A percentile compares a stretch with the other conserved stretches of the same genome.
phyloP scores from a whole-genome alignment of 92 coral and sea anemone genomes.

The Umimayanthus kanabou region DNA sequence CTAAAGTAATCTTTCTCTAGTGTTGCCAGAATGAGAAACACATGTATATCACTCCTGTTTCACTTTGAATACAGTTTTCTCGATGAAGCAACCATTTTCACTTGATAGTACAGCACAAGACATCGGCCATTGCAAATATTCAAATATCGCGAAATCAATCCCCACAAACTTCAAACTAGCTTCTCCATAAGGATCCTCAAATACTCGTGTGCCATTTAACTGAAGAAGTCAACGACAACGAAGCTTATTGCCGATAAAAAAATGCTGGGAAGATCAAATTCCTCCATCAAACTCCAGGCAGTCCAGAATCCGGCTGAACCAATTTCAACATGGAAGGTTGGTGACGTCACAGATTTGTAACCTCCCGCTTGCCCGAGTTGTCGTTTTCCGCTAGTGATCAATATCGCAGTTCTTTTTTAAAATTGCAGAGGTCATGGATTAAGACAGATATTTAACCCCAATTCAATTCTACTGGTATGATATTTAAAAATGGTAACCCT shows the following conservation, averaged over 20 bases:
- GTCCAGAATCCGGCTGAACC: background rate
- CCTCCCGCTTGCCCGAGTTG: conserved; percentile 27
- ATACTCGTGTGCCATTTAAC: background rate
- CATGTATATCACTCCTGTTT: background rate
- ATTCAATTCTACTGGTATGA: no score
- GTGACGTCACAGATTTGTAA: conserved; percentile 42
- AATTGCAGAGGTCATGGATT: no score
- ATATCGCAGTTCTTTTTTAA: no score
- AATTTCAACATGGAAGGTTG: conserved; percentile 20
- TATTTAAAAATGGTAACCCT: no score
- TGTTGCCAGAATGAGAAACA: background rate
- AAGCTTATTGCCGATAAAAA: background rate
- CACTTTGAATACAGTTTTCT: background rate
- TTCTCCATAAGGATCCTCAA: background rate
- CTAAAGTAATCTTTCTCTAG: background rate
- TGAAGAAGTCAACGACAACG: background rate
- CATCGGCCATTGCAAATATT: conserved; percentile 12
- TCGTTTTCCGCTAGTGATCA: no score
- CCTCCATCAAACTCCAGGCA: conserved; percentile 24
- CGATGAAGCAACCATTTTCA: conserved; percentile 17
- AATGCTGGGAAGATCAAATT: conserved; percentile 7
- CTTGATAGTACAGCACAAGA: background rate
- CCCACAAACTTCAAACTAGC: background rate
- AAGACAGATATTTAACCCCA: no score
- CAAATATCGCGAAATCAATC: background rate